These are phyloP conservation scores for Hemitrygon akajei DNA, from an alignment of 2,797 vertebrate genomes.

Conservation along the genomic window DNA sequence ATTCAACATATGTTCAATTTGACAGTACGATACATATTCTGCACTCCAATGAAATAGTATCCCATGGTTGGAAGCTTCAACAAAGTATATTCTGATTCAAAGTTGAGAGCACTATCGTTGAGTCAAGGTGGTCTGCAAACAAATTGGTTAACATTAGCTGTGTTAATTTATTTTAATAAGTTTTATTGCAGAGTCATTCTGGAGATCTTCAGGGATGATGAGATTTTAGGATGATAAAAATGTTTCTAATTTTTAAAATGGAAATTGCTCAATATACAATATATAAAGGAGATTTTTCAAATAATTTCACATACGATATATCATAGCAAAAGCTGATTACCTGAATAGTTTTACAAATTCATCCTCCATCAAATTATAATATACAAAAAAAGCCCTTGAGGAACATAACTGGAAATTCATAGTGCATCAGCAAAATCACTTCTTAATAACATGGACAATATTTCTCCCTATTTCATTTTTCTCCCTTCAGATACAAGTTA, in stretches of 20 bases:
- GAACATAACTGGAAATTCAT: background rate
- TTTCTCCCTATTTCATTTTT: background rate
- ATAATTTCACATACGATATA: background rate
- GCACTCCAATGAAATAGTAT: background rate
- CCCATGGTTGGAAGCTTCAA: background rate
- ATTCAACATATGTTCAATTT: background rate
- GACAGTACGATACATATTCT: background rate
- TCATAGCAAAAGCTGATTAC: background rate
- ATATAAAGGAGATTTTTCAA: background rate
- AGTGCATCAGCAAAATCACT: background rate
- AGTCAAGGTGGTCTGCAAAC: background rate
- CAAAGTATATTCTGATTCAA: background rate
- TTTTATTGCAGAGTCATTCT: background rate
- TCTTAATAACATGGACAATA: background rate
- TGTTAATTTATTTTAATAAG: background rate
- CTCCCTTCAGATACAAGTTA: background rate
- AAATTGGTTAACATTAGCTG: background rate
- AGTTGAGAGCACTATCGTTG: background rate
- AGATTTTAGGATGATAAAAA: background rate
- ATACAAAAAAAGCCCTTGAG: background rate
- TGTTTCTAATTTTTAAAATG: background rate
- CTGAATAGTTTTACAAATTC: background rate
- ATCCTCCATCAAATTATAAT: background rate
- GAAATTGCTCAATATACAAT: background rate
- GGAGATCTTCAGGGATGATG: background rate